phyloP scores from a whole-genome alignment of 2,113 vertebrate genomes.

The Ibidorhyncha struthersii region DNA sequence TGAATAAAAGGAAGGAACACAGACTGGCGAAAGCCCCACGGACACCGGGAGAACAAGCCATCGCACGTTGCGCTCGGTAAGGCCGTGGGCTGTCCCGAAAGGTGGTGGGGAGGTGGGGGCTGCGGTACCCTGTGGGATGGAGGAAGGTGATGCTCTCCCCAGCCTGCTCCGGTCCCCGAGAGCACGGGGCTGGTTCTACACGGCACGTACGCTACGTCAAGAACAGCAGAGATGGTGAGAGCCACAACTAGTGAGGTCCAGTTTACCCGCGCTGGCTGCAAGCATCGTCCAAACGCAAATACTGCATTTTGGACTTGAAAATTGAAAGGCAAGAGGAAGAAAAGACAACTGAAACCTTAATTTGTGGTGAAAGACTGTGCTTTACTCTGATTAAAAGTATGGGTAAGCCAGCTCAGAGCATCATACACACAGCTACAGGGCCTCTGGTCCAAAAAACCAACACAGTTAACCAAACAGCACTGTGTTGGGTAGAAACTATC shows the following conservation, averaged over 20 bases:
- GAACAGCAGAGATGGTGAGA: background rate
- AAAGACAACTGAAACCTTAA: background rate
- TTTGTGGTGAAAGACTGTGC: background rate
- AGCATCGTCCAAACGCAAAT: background rate
- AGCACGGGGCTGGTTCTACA: accelerated
- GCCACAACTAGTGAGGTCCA: accelerated
- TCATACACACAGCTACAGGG: no score
- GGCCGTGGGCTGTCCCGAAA: no score
- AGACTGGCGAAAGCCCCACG: background rate
- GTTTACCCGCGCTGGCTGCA: no score
- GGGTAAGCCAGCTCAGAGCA: background rate
- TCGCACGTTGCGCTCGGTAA: accelerated
- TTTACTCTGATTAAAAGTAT: background rate
- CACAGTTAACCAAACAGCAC: background rate
- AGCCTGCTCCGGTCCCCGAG: accelerated
- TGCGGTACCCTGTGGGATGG: background rate
- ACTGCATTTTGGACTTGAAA: background rate
- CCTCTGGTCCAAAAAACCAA: background rate
- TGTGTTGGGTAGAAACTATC: background rate
- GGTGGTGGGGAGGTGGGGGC: accelerated
- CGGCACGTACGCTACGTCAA: accelerated
- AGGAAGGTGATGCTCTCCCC: background rate
- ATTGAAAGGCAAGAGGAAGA: background rate
- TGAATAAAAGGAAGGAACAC: background rate
- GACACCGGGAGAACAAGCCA: background rate